These are phyloP conservation scores for Orchesella cincta DNA, from an alignment of 1,140 invertebrate species.

Conservation along the genomic window DNA sequence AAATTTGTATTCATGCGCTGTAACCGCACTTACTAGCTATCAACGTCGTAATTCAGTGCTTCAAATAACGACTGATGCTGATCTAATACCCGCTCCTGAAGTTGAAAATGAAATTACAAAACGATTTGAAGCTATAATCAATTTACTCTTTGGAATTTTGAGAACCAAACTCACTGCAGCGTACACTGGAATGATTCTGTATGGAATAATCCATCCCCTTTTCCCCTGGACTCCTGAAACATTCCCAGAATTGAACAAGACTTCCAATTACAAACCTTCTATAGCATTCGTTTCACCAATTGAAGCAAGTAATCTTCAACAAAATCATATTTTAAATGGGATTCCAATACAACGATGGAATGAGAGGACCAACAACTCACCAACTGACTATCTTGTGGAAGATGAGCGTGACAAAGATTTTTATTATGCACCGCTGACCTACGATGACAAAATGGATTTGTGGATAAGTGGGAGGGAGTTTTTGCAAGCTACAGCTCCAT, in stretches of 20 bases:
- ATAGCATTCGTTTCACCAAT: not conserved
- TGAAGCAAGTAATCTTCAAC: not conserved
- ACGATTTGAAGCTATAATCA: not conserved
- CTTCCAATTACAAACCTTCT: not conserved
- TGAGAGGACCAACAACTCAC: not conserved
- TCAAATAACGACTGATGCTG: too few species aligned
- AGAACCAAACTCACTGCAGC: not conserved
- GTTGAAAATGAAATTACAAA: too few species aligned
- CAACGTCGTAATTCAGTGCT: too few species aligned
- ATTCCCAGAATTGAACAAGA: not conserved
- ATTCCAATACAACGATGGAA: not conserved
- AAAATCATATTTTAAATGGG: not conserved
- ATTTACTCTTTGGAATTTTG: not conserved
- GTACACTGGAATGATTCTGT: slow-evolving; percentile 14
- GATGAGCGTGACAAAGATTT: not conserved
- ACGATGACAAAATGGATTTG: not conserved
- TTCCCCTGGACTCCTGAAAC: not conserved
- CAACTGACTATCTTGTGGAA: not conserved
- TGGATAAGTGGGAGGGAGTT: not conserved
- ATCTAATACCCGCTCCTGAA: too few species aligned
- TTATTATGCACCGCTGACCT: not conserved
- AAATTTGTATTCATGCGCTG: too few species aligned
- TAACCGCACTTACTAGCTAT: too few species aligned
- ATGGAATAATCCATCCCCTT: not conserved
- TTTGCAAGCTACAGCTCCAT: not conserved